A percentile compares a stretch with the other conserved stretches of the same genome.
Conservation (phyloP, 2,797 vertebrate species). For the Karalla daura region DNA sequence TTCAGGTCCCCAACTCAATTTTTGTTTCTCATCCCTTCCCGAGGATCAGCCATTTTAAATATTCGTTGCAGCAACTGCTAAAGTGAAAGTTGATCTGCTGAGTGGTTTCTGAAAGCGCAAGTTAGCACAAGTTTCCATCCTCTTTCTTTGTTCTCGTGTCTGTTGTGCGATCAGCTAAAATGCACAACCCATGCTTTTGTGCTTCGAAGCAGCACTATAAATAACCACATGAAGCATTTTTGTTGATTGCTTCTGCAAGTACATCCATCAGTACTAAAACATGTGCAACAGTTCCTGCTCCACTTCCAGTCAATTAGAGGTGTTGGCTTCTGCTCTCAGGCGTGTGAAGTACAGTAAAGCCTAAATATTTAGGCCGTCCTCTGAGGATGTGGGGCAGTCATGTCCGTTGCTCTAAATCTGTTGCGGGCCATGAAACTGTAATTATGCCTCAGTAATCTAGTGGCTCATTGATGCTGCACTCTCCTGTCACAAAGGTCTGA, state of each 20-base stretch:
- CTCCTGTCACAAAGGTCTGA: slow-evolving; percentile 39
- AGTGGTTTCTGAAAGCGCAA: slow-evolving; percentile 12
- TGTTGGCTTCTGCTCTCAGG: slow-evolving; percentile 19
- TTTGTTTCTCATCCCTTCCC: background rate
- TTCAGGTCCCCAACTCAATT: background rate
- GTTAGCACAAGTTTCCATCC: background rate
- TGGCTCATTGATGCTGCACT: slow-evolving; percentile 21
- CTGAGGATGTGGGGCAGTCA: slow-evolving; percentile 25
- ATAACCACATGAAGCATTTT: background rate
- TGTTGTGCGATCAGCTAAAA: background rate
- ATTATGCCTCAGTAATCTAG: slow-evolving; percentile 42
- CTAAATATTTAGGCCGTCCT: slow-evolving; percentile 34
- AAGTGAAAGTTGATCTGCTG: background rate
- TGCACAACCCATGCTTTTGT: background rate
- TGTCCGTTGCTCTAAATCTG: slow-evolving; percentile 41
- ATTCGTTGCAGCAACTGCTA: no score
- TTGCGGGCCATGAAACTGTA: slow-evolving; percentile 40
- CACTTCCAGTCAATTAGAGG: slow-evolving; percentile 12
- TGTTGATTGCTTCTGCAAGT: slow-evolving; percentile 14
- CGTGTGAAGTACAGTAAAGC: slow-evolving; percentile 19
- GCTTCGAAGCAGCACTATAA: slow-evolving; percentile 12
- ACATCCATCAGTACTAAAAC: no score
- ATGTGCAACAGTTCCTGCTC: background rate
- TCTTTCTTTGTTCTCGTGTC: background rate
- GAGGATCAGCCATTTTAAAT: background rate